Percentiles rank a stretch among this genome's conserved stretches.
phyloP scores from a whole-genome alignment of 2,113 vertebrate genomes.

The Pithys albifrons region DNA sequence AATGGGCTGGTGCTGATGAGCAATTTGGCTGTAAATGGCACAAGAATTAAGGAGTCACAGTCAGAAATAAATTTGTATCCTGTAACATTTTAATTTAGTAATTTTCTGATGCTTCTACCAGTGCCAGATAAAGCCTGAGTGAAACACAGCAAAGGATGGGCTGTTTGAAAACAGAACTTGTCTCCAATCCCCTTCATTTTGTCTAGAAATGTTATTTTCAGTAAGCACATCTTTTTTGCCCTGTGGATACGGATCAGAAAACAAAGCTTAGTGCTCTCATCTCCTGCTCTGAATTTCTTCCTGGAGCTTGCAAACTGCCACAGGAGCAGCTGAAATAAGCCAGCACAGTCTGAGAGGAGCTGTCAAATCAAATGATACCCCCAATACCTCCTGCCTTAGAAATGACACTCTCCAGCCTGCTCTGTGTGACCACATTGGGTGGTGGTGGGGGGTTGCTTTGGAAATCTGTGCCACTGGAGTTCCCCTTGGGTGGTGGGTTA shows the following conservation, averaged over 20 bases:
- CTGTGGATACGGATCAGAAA: neutral
- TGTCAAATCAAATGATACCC: neutral
- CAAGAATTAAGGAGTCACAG: neutral
- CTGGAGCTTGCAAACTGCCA: neutral
- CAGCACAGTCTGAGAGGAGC: neutral
- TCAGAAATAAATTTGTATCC: neutral
- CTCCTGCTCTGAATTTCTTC: neutral
- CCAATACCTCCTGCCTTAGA: neutral
- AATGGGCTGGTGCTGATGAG: neutral
- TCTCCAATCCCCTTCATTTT: neutral
- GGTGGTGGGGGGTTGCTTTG: neutral
- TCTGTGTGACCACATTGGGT: neutral
- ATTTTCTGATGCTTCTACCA: neutral
- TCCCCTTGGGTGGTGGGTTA: neutral
- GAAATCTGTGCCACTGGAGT: neutral
- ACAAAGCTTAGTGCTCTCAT: neutral
- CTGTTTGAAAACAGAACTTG: neutral
- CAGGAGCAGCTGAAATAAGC: neutral
- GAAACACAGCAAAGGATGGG: neutral
- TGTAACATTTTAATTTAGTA: neutral
- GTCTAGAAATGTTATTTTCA: neutral
- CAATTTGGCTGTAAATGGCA: neutral
- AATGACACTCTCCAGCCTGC: neutral
- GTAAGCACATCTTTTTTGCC: neutral
- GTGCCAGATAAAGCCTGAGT: neutral